Base-by-base conservation (phyloP, 2,797 vertebrate species). In the Mareca penelope region DNA sequence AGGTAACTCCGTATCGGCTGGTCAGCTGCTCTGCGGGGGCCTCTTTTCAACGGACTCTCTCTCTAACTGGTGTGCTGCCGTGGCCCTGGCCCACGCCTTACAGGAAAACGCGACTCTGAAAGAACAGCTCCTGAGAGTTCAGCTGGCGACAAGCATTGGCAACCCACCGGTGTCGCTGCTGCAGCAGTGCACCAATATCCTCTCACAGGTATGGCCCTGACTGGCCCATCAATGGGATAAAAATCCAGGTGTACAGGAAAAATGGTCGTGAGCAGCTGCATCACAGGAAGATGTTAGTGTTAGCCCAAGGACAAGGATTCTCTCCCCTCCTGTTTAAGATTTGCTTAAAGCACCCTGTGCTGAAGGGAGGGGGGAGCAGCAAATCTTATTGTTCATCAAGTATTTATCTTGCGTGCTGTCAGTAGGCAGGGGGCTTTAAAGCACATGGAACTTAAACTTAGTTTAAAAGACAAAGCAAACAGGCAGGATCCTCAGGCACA, bases 161-260 rank as follows among this genome's bases (percentile, higher is more conserved):
- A 99, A 99, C 94, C 99, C 99, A 1, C 99, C 99, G 0, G 99
- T 99, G 52, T 99, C 99, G 0, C 98, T 99, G 95, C 98, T 99
- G 92, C 99, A 99, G 93, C 99, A 99, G 93, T 99, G 99, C 97
- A 99, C 99, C 98, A 99, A 99, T 98, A 99, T 99, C 97, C 98
- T 99, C 39, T 99, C 99, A 2, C 99, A 99, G 99, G 99, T 99
- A 98, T 28, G 4, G 76, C 44, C 2, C 11, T 0, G 1, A 1
- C 17, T 22, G 48, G 15, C 40, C 35, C 33, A 1, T 7, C n/a
- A 2, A 9, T 0, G 6, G 29, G 17, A 8, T 13, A 7, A 7
- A 17, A 8, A 28, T 18, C n/a, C 1, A 21, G 24, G 26, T 22
- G 6, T 40, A 46, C 13, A 1, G 28, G 31, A 35, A 28, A 15